These are phyloP conservation scores for Forbesichthys agassizii DNA, from an alignment of 2,113 vertebrate species.

Conservation along the genomic window DNA sequence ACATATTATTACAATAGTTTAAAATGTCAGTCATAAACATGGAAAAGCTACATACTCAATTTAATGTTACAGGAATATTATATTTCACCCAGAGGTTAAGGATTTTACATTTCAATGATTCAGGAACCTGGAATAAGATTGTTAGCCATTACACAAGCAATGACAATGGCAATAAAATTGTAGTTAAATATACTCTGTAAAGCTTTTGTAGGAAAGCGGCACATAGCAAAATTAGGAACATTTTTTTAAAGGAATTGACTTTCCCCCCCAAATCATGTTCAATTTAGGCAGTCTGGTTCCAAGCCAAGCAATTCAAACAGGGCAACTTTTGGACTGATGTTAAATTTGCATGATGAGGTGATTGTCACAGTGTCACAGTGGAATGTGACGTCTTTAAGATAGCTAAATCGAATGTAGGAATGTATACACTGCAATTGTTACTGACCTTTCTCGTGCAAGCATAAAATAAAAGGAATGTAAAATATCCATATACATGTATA, in stretches of 20 bases:
- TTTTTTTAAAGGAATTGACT: slow-evolving; percentile 30
- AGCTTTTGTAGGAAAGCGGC: slow-evolving; percentile 24
- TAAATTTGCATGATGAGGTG: slow-evolving; percentile 38
- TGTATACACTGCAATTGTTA: slow-evolving; percentile 40
- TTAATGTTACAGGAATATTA: slow-evolving; percentile 22
- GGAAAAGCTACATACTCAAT: neutral
- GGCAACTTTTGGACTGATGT: slow-evolving; percentile 15
- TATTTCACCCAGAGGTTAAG: slow-evolving; percentile 27
- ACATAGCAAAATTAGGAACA: slow-evolving; percentile 32
- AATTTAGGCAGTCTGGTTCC: slow-evolving; percentile 32
- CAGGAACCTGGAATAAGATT: slow-evolving; percentile 8
- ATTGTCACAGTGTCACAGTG: slow-evolving; percentile 75
- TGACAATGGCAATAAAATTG: slow-evolving; percentile 30
- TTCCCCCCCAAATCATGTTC: slow-evolving; percentile 16
- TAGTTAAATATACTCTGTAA: slow-evolving; percentile 20
- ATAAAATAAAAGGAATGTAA: slow-evolving; percentile 61
- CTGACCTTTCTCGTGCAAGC: slow-evolving; percentile 19
- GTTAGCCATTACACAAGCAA: slow-evolving; percentile 36
- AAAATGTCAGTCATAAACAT: neutral
- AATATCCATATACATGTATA: slow-evolving; percentile 67
- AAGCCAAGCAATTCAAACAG: slow-evolving; percentile 40
- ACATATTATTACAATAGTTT: slow-evolving; percentile 19
- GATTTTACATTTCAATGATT: slow-evolving; percentile 9
- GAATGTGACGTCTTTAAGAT: slow-evolving; percentile 57
- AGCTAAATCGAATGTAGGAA: slow-evolving; percentile 45